Evolutionary conservation across 2,113 vertebrate genomes (phyloP), one percentile per base, ranked within the genome.

Genomic region (Jacana jacana): DNA sequence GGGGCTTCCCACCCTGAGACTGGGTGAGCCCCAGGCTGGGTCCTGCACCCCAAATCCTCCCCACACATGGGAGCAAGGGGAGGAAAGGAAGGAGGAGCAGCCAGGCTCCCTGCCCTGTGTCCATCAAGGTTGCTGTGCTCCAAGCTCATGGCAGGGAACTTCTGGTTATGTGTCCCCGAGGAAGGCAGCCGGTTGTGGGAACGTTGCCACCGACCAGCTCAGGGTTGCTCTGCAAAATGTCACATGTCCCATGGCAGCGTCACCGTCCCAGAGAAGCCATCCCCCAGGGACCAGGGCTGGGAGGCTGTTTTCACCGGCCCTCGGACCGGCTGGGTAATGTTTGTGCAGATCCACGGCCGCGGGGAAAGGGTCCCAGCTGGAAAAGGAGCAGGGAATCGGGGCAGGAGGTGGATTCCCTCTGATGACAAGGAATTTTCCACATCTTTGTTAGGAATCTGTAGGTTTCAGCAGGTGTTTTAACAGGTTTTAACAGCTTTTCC

Each of bases 161-260:
- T 5, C 9, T 46, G 49, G 11, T 24, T 3, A 2, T 0, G 4
- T 0, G 27, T 57, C 46, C 88, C 63, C 18, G 7, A 86, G 94
- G 88, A 89, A 78, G 72, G 80, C 33, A 28, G 39, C n/a, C 90
- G 23, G 94, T 69, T 86, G 82, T 90, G 95, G 94, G 95, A 97
- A 91, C 17, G 3, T 87, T 12, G 2, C 68, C 1, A 6, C 7
- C 1, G 1, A 13, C 2, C 7, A 3, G 18, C 13, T 23, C 33
- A 10, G 63, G 39, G 39, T 20, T 51, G 76, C 77, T 66, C 46
- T 4, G 63, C 7, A 23, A 54, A 39, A 82, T 84, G 92, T 91
- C 81, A 5, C 44, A 42, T 25, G 78, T 91, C 60, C 83, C 17
- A 0, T 42, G 30, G 76, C 85, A 39, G 60, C 13, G 33, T 39